Conservation (phyloP, 2,113 vertebrate species). For the cat (Felis catus) region DNA sequence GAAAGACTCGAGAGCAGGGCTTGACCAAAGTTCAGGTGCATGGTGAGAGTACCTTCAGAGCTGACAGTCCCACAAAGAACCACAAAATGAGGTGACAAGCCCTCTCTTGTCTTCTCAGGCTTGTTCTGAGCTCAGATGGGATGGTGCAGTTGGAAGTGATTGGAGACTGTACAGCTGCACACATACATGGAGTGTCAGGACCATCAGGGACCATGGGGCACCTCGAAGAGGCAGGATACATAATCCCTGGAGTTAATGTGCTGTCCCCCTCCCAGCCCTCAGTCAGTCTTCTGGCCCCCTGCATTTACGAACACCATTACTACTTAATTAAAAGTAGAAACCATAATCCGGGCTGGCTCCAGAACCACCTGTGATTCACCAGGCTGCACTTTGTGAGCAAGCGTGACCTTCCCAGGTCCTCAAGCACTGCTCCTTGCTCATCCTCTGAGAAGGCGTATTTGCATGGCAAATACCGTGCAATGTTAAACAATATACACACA, state of each 20-base stretch:
- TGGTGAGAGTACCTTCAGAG: background rate
- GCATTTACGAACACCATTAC: background rate
- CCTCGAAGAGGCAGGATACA: background rate
- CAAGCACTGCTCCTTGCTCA: fast-evolving
- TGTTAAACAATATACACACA: background rate
- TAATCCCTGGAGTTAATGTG: background rate
- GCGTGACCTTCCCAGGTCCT: background rate
- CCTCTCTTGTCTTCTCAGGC: background rate
- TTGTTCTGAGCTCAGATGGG: background rate
- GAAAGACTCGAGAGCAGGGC: background rate
- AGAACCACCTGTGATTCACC: background rate
- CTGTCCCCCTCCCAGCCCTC: background rate
- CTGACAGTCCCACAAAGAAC: background rate
- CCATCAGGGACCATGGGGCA: background rate
- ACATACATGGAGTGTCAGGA: fast-evolving
- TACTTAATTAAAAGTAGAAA: background rate
- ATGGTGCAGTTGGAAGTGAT: too few relatives aligned
- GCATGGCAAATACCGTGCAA: background rate
- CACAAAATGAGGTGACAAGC: background rate
- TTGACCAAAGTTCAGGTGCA: background rate
- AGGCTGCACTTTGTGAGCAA: background rate
- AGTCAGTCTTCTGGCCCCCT: background rate
- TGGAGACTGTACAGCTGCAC: background rate
- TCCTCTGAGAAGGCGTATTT: background rate
- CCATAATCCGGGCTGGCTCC: background rate